These are phyloP conservation scores for Crenuchus spilurus DNA, from an alignment of 2,797 vertebrate genomes.

Conservation along the genomic window DNA sequence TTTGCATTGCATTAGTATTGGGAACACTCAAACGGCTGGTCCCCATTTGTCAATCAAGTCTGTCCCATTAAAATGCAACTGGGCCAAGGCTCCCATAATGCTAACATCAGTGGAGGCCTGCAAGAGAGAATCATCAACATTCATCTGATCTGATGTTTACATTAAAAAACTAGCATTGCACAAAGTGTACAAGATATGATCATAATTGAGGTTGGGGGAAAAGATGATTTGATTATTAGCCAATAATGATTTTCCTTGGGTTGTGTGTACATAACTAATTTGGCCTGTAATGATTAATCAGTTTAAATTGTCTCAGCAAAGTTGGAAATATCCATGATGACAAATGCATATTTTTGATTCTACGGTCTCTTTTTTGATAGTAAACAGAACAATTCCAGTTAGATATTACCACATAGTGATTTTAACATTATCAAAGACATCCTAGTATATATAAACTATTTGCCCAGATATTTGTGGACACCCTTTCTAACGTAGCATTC, in stretches of 20 bases:
- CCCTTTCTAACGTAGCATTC: too few species aligned
- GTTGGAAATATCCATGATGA: too few species aligned
- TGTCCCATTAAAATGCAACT: slow-evolving; percentile 74
- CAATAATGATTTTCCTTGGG: neutral
- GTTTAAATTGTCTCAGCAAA: too few species aligned
- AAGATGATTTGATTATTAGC: neutral
- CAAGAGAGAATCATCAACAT: slow-evolving; percentile 16
- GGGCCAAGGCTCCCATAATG: slow-evolving; percentile 62
- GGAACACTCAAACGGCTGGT: slow-evolving; percentile 64
- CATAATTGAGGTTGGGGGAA: neutral
- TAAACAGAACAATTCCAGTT: too few species aligned
- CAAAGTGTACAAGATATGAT: slow-evolving; percentile 12
- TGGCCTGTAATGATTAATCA: too few species aligned
- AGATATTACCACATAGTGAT: too few species aligned
- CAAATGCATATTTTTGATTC: too few species aligned
- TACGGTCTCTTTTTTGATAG: too few species aligned
- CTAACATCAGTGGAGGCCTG: slow-evolving; percentile 50
- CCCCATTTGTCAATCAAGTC: slow-evolving; percentile 72
- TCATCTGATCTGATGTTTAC: slow-evolving; percentile 34
- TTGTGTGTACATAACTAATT: too few species aligned
- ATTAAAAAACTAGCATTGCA: slow-evolving; percentile 34
- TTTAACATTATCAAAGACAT: too few species aligned
- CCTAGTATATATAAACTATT: too few species aligned
- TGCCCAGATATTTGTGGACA: too few species aligned
- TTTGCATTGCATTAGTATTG: slow-evolving; percentile 76